A percentile compares a stretch with the other conserved stretches of the same genome.
Conservation (phyloP, 2,113 vertebrate species). For the Eudyptes chrysolophus region DNA sequence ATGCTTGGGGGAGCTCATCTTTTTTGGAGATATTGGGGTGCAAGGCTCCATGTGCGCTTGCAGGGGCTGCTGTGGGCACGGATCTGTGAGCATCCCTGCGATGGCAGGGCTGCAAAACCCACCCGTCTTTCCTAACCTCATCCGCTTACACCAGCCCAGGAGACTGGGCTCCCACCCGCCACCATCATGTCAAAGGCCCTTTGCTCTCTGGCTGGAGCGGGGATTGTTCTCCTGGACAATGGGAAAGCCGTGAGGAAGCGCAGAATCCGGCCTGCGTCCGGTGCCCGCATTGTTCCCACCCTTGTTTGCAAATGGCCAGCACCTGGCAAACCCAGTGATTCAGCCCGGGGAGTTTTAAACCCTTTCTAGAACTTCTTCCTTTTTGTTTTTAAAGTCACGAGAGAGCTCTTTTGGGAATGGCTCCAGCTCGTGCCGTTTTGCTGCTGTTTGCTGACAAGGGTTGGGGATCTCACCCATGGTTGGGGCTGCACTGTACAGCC, state of each 20-base stretch:
- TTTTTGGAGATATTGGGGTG: background rate
- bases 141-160: background rate
- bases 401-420: background rate
- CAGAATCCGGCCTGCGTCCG: background rate
- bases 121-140: background rate
- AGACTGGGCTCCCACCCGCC: background rate
- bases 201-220: background rate
- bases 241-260: background rate
- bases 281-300: background rate
- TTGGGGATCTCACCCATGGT: background rate
- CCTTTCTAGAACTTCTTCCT: background rate
- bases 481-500: background rate
- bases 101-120: background rate
- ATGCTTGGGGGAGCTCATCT: background rate
- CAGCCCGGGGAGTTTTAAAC: background rate
- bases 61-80: fast-evolving
- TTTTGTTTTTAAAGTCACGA: background rate
- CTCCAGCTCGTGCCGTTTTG: fast-evolving
- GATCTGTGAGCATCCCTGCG: fast-evolving
- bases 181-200: background rate
- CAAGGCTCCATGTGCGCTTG: fast-evolving
- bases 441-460: background rate
- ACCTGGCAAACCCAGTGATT: constrained; percentile 49
- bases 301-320: background rate
- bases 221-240: constrained; percentile 57